phyloP scores from a whole-genome alignment of 2,888 invertebrate genomes.

The Schizaphis graminum region DNA sequence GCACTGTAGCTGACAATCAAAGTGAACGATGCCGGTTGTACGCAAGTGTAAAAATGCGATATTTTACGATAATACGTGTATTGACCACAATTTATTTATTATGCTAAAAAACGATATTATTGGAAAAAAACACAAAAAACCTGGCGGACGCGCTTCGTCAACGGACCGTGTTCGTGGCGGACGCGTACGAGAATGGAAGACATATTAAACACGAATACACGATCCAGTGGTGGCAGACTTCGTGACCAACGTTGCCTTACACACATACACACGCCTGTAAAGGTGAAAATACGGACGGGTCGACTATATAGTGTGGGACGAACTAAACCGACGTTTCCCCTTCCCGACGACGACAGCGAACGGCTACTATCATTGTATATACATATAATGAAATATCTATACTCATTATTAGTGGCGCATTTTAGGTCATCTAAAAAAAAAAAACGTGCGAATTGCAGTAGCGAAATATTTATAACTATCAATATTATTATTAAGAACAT shows the following conservation, averaged over 20 bases:
- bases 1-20: not conserved
- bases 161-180: constrained; percentile 1
- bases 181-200: constrained; percentile 39
- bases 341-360: not conserved
- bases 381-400: not conserved
- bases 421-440: constrained; percentile 50
- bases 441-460: not conserved
- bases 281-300: constrained; percentile 2
- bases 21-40: not conserved
- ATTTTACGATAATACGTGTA: not conserved
- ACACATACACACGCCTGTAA: not conserved
- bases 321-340: not conserved
- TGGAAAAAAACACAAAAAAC: not conserved
- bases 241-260: not conserved
- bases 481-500: not conserved
- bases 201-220: not conserved
- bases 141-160: not conserved
- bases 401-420: not conserved
- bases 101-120: not conserved
- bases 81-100: not conserved
- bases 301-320: not conserved
- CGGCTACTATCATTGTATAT: not conserved
- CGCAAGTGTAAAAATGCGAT: not conserved
- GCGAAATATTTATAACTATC: not conserved
- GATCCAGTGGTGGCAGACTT: not conserved